phyloP scores from a whole-genome alignment of 2,113 vertebrate species.

The Rattus rattus region DNA sequence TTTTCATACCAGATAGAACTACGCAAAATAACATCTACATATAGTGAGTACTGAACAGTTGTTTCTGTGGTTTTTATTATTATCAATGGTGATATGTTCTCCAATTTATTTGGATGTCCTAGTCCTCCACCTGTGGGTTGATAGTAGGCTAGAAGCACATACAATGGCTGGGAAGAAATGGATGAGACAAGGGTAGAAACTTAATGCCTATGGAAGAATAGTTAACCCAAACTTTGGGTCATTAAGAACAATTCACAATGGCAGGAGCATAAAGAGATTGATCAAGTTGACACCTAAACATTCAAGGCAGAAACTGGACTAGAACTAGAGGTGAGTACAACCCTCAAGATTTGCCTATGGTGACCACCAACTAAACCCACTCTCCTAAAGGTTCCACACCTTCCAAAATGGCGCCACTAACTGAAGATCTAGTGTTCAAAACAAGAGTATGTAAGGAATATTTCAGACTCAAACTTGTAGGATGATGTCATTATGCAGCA shows the following conservation, averaged over 20 bases:
- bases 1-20: neutral
- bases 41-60: neutral
- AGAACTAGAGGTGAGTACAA: neutral
- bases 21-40: neutral
- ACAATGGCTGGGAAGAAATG: neutral
- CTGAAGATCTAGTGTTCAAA: neutral
- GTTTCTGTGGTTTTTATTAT: neutral
- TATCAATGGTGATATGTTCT: neutral
- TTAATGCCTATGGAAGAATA: neutral
- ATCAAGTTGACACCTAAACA: neutral
- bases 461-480: neutral
- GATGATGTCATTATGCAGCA: too few species aligned
- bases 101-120: neutral
- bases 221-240: neutral
- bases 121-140: neutral
- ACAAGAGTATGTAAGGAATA: neutral
- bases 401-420: neutral
- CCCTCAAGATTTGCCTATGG: neutral
- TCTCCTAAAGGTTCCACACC: neutral
- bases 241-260: neutral
- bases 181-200: neutral
- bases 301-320: neutral
- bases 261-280: neutral
- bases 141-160: neutral
- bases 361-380: neutral